Percentiles rank a stretch among this genome's conserved stretches.
Conservation (phyloP, 2,113 vertebrate species). For the Hymenochirus boettgeri region DNA sequence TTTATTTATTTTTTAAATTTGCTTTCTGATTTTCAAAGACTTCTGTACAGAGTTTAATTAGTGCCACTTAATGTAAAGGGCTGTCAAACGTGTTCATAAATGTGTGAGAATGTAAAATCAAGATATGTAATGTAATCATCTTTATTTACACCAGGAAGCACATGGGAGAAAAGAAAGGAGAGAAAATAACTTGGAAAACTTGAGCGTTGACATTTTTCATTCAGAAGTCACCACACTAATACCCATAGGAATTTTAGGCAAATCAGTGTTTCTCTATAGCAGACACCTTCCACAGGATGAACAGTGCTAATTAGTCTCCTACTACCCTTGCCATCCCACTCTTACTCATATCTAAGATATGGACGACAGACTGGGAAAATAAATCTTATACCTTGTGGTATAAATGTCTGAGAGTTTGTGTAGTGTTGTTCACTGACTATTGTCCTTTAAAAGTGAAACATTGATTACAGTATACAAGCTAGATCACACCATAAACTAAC, state of each 20-base stretch:
- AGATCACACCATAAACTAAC: too few relatives aligned
- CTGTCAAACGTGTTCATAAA: constrained; percentile 39
- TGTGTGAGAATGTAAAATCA: constrained; percentile 35
- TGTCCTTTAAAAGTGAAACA: not conserved
- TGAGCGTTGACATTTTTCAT: constrained; percentile 32
- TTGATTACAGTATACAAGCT: not conserved
- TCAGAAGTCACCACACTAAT: constrained; percentile 26
- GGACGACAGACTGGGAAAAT: not conserved
- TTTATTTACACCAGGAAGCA: constrained; percentile 36
- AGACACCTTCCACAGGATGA: constrained; percentile 9
- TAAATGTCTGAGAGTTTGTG: not conserved
- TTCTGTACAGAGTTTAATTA: constrained; percentile 40
- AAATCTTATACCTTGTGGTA: not conserved
- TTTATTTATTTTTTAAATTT: constrained; percentile 24
- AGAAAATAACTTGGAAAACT: constrained; percentile 6
- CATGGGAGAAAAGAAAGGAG: constrained; percentile 6
- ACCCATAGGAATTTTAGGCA: constrained; percentile 11
- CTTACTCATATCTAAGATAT: not conserved
- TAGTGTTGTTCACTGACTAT: not conserved
- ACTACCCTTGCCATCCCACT: not conserved
- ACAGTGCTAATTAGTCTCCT: constrained; percentile 29
- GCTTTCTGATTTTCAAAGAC: constrained; percentile 33
- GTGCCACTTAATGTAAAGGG: constrained; percentile 40
- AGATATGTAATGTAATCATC: constrained; percentile 37
- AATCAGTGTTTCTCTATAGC: constrained; percentile 16